Base-by-base conservation (phyloP, 53 echinoderm and acorn worm species). In the Henricia sp. region DNA sequence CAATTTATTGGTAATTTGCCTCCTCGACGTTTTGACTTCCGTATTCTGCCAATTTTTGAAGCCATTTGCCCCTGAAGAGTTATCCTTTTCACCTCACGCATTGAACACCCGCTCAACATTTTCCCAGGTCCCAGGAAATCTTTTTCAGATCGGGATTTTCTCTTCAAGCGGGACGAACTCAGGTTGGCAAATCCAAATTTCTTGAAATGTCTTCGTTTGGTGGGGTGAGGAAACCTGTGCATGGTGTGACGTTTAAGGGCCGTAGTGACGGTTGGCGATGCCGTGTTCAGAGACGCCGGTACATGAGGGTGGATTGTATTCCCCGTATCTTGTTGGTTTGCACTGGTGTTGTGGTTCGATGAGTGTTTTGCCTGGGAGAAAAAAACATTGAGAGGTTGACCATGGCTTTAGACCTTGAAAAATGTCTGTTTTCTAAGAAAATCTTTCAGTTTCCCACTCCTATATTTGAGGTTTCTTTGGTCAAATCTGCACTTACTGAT, bases 131-230 rank as follows among this genome's bases (percentile, higher is more conserved):
- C 52, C 63, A 57, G 26, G n/a, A 37, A 37, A 41, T 76, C 76
- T 26, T 76, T 62, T 1, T 34, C 63, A 1, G 80, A 62, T 23
- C 63, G 80, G 12, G 63, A 34, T 13, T 64, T 80, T n/a, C n/a
- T n/a, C 63, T 63, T 33, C n/a, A 80, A n/a, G 29, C 80, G 80
- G 5, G 63, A 63, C 9, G 80, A 41, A 36, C 80, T 80, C 13
- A 80, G 63, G 9, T 80, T 80, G 64, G 80, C 80, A 34, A 80
- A 80, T 16, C 80, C 80, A 17, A 63, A 80, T 23, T 64, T 62
- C 35, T 80, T 43, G 21, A 80, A 80, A 35, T 80, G 80, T 21
- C 80, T 36, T 9, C 80, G 80, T 24, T 48, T 80, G 63, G 80
- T 50, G 13, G 80, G 24, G 39, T 21, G 40, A 0, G 57, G 52